These are phyloP conservation scores for Anolis carolinensis DNA, from an alignment of 2,113 vertebrate genomes.

Conservation along the genomic window DNA sequence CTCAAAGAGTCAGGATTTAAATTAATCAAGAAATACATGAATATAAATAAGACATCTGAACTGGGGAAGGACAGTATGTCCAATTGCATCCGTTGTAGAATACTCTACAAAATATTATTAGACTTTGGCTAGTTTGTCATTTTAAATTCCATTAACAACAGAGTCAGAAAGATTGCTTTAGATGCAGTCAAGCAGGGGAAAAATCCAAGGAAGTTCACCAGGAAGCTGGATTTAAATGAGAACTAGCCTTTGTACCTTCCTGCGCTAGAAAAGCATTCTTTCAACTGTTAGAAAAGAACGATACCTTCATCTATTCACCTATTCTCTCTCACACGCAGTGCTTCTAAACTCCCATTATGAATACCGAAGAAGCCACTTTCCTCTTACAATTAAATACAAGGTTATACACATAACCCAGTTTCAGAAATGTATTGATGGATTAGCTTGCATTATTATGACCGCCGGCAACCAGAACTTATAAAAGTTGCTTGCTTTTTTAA, in stretches of 20 bases:
- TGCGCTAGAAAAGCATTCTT: conserved; percentile 44
- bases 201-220: conserved; percentile 50
- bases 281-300: background rate
- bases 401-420: too few relatives aligned
- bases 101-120: background rate
- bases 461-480: too few relatives aligned
- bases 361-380: background rate
- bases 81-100: background rate
- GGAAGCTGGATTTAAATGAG: conserved; percentile 52
- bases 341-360: background rate
- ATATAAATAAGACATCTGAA: background rate
- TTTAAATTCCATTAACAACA: background rate
- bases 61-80: background rate
- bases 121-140: background rate
- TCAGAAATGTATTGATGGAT: too few relatives aligned
- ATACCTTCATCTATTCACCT: background rate
- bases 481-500: too few relatives aligned
- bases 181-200: conserved; percentile 41
- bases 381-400: background rate
- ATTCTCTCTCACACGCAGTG: background rate
- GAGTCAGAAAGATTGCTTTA: conserved; percentile 47
- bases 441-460: too few relatives aligned
- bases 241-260: conserved; percentile 50
- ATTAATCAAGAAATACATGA: background rate
- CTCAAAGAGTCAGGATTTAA: background rate